Percentiles rank a stretch among this genome's conserved stretches.
Conservation (phyloP, 2,797 vertebrate species). For the Hemibagrus guttatus region DNA sequence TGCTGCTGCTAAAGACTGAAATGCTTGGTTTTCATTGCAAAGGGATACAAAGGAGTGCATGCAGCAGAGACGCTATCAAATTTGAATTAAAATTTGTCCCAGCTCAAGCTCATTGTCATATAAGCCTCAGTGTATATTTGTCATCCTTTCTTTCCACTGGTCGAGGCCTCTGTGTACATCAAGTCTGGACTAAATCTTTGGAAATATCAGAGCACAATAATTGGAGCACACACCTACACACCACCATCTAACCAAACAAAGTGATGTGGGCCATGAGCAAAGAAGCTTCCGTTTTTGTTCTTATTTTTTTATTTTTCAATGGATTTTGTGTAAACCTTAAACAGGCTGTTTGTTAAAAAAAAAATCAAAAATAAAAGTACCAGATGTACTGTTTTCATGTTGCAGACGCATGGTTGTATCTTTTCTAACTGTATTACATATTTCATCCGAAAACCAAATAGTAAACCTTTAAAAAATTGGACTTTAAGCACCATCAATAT, state of each 20-base stretch:
- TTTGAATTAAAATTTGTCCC: conserved; percentile 38
- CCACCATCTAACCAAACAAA: neutral
- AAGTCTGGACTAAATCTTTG: conserved; percentile 7
- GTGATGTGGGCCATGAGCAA: neutral
- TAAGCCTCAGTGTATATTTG: conserved; percentile 7
- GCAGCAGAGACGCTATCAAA: conserved; percentile 23
- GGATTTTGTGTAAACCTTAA: neutral
- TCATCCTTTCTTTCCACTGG: neutral
- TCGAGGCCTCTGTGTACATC: neutral
- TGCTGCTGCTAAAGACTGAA: conserved; percentile 67
- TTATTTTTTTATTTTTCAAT: neutral
- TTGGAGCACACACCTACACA: neutral
- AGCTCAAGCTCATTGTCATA: conserved; percentile 16
- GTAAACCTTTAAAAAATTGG: neutral
- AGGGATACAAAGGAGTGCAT: conserved; percentile 33
- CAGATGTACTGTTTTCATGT: neutral
- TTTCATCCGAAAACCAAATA: neutral
- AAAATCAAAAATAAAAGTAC: neutral
- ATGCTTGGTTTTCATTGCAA: conserved; percentile 47
- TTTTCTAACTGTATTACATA: no score
- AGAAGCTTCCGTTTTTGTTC: neutral
- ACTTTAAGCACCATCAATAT: neutral
- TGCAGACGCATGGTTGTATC: neutral
- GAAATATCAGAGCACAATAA: neutral
- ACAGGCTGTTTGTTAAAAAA: neutral